Evolutionary conservation across 2,888 invertebrate genomes (phyloP).

Genomic region (Cheilosia pagana): DNA sequence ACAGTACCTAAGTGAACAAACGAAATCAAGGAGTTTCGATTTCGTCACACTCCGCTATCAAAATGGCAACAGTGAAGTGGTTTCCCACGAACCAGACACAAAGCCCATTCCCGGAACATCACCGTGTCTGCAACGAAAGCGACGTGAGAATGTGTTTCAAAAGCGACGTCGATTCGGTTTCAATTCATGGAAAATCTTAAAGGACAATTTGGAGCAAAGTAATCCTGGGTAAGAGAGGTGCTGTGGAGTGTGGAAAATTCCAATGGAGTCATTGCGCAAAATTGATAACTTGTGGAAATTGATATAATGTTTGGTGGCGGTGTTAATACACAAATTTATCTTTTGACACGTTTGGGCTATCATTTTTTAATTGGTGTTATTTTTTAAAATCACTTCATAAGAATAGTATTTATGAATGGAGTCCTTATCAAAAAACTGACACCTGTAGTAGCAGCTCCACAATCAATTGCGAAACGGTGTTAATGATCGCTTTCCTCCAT

Average conservation of each 20-base stretch:
- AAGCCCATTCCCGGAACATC: conserved; percentile 32
- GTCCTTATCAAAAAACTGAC: too few species aligned
- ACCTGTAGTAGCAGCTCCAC: too few species aligned
- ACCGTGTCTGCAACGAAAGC: conserved; percentile 35
- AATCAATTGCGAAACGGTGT: too few species aligned
- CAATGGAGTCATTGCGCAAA: background rate
- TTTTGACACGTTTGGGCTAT: too few species aligned
- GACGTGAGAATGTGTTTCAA: conserved; percentile 56
- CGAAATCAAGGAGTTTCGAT: conserved; percentile 69
- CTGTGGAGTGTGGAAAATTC: background rate
- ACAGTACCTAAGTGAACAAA: conserved; percentile 56
- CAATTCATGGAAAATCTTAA: conserved; percentile 45
- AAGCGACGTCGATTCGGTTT: conserved; percentile 54
- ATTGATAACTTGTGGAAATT: too few species aligned
- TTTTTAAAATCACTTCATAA: too few species aligned
- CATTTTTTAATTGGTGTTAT: too few species aligned
- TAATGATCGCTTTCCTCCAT: too few species aligned
- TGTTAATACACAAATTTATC: too few species aligned
- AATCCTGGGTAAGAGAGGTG: conserved; percentile 33
- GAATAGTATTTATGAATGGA: too few species aligned
- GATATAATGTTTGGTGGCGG: too few species aligned
- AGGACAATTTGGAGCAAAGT: conserved; percentile 21
- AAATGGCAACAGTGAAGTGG: conserved; percentile 69
- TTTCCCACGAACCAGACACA: conserved; percentile 19
- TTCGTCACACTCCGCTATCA: conserved; percentile 73